Percentiles rank a stretch among this genome's conserved stretches.
Evolutionary conservation across 2,888 invertebrate species (phyloP).

Genomic region (Halocaridina rubra): DNA sequence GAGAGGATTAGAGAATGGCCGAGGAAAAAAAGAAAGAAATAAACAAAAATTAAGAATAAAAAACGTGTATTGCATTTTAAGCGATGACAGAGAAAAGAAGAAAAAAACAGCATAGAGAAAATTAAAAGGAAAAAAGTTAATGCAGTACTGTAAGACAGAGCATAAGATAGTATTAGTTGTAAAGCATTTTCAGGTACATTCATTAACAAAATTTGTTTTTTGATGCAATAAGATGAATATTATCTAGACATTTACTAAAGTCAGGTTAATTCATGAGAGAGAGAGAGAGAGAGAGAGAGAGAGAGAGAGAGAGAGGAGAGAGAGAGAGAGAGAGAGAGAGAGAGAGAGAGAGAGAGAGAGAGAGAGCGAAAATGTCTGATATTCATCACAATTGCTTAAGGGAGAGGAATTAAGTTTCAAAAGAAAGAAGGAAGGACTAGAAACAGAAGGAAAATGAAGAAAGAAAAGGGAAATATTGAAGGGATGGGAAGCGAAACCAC

Average conservation of each 20-base stretch:
- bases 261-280: not conserved
- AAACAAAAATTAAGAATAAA: not conserved
- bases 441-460: not conserved
- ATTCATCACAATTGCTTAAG: not conserved
- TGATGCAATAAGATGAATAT: no score
- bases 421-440: not conserved
- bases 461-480: not conserved
- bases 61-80: not conserved
- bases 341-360: conserved; percentile 20
- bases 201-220: no score
- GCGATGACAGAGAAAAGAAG: not conserved
- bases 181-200: no score
- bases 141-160: no score
- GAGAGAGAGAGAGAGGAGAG: not conserved
- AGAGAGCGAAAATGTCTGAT: no score
- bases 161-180: no score
- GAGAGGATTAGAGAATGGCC: not conserved
- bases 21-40: not conserved
- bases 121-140: not conserved
- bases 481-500: not conserved
- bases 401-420: not conserved
- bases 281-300: not conserved
- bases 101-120: not conserved
- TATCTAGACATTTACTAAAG: not conserved
- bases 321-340: conserved; percentile 17